Percentiles rank a stretch among this genome's conserved stretches.
Evolutionary conservation across 2,797 vertebrate species (phyloP).

Genomic region (Aphelocoma californica): DNA sequence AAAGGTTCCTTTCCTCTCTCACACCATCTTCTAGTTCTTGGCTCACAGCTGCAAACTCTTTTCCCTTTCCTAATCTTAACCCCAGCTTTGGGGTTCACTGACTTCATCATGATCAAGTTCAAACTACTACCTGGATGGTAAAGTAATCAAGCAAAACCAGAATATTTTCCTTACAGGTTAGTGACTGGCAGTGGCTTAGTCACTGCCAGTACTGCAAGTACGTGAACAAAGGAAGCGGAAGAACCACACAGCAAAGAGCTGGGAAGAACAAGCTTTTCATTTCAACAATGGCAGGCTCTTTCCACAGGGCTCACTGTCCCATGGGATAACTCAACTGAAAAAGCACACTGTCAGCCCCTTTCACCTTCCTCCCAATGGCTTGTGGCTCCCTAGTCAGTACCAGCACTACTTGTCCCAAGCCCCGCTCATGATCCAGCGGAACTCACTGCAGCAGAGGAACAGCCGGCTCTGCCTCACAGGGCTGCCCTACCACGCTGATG

Average conservation of each 20-base stretch:
- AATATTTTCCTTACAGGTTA: neutral
- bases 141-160: neutral
- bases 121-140: neutral
- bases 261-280: neutral
- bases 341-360: neutral
- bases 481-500: accelerated
- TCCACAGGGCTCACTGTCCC: neutral
- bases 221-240: neutral
- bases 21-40: neutral
- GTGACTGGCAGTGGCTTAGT: neutral
- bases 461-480: neutral
- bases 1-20: neutral
- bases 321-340: neutral
- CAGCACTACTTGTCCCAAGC: neutral
- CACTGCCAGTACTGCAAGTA: neutral
- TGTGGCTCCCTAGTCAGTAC: neutral
- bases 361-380: neutral
- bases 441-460: neutral
- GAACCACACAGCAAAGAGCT: neutral
- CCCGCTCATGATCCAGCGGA: accelerated
- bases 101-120: neutral
- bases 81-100: neutral
- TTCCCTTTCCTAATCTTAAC: neutral
- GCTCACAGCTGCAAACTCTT: neutral
- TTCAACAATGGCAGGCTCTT: accelerated